Evolutionary conservation across 37 sponge, comb jelly and placozoan genomes (phyloP).

Genomic region (Eunapius fragilis): DNA sequence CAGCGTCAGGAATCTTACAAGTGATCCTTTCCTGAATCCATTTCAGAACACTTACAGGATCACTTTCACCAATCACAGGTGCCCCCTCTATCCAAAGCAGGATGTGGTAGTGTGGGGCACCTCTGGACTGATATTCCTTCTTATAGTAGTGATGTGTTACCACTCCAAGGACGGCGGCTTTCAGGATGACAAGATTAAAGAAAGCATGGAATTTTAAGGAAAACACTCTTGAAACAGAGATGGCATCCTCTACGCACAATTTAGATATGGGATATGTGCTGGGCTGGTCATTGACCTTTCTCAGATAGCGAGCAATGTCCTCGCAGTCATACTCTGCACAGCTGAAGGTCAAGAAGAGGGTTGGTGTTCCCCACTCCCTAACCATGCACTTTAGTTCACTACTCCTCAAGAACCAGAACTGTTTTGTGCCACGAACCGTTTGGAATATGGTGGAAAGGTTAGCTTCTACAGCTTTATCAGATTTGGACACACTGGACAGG

Average conservation of each 20-base stretch:
- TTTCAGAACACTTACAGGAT: no score
- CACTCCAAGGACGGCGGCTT: no score
- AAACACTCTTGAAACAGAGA: slow-evolving; percentile 40
- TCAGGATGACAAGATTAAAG: slow-evolving; percentile 20
- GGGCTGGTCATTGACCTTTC: slow-evolving; percentile 31
- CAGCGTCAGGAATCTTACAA: no score
- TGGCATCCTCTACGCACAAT: slow-evolving; percentile 55
- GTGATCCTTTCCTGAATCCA: no score
- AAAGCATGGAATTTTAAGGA: slow-evolving; percentile 36
- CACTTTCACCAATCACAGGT: no score
- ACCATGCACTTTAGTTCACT: slow-evolving; percentile 49
- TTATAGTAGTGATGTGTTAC: no score
- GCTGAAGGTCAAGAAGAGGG: slow-evolving; percentile 54
- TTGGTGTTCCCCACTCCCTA: slow-evolving; percentile 48
- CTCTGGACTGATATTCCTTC: no score
- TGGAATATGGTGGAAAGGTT: slow-evolving; percentile 41
- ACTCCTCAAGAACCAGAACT: slow-evolving; percentile 24
- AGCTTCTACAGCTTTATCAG: slow-evolving; percentile 39
- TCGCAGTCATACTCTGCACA: slow-evolving; percentile 51
- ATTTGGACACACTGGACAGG: neutral
- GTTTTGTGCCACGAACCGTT: slow-evolving; percentile 13
- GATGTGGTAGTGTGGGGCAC: no score
- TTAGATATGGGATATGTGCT: slow-evolving; percentile 26
- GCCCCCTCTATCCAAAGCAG: no score
- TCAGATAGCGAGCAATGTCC: slow-evolving; percentile 41